Evolutionary conservation across 2,888 invertebrate genomes (phyloP).

Genomic region (Pyrocoelia pectoralis): DNA sequence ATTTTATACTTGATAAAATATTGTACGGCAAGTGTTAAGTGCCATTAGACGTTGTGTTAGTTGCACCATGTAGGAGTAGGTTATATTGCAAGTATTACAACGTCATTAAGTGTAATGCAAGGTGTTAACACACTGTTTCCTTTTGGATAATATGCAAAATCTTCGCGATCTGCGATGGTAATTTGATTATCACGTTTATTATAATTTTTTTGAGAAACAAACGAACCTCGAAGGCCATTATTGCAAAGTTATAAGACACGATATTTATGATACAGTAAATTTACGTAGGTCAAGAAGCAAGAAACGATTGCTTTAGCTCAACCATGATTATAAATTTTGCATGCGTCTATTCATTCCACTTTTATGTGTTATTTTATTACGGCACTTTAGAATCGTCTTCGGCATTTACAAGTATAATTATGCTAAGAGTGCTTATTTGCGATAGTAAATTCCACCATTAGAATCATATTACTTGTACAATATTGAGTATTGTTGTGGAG

Average conservation of each 20-base stretch:
- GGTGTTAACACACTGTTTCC: conserved; percentile 14
- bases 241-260: no score
- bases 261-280: conserved; percentile 45
- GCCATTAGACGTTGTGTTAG: conserved; percentile 7
- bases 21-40: conserved; percentile 21
- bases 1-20: conserved; percentile 19
- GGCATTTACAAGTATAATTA: conserved; percentile 46
- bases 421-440: conserved; percentile 42
- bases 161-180: no score
- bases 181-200: no score
- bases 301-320: conserved; percentile 38
- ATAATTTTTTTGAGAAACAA: no score
- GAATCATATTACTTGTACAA: conserved; percentile 37
- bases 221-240: no score
- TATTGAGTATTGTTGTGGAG: conserved; percentile 35
- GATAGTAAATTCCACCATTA: conserved; percentile 39
- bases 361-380: conserved; percentile 40
- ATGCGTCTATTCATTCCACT: conserved; percentile 38
- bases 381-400: conserved; percentile 41
- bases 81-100: conserved; percentile 31
- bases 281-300: conserved; percentile 42
- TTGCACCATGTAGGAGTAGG: conserved; percentile 21
- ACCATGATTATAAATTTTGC: conserved; percentile 39
- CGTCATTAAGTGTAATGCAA: conserved; percentile 25
- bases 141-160: conserved; percentile 13